A percentile compares a stretch with the other conserved stretches of the same genome.
Evolutionary conservation across 37 sponge, comb jelly and placozoan species (phyloP).

Genomic region (Oscarella lobularis): DNA sequence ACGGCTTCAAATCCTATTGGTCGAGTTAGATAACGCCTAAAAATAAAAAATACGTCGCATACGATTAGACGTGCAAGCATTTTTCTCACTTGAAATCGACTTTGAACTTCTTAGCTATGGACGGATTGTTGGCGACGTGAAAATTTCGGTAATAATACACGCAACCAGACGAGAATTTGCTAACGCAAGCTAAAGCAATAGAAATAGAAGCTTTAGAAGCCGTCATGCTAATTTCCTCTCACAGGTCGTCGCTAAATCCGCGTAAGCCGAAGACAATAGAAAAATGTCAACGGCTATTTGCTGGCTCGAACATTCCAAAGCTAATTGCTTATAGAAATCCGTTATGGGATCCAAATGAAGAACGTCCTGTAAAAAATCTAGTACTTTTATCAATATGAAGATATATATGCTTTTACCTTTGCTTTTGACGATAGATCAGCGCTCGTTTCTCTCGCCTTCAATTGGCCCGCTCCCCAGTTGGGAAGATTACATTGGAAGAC

Average conservation of each 20-base stretch:
- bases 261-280: constrained; percentile 41
- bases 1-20: constrained; percentile 96
- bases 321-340: constrained; percentile 94
- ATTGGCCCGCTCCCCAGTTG: constrained; percentile 55
- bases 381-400: too few species aligned
- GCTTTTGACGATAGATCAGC: not conserved
- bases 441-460: constrained; percentile 19
- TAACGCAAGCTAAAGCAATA: constrained; percentile 60
- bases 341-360: constrained; percentile 50
- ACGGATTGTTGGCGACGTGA: constrained; percentile 25
- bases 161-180: constrained; percentile 86
- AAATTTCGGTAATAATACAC: constrained; percentile 80
- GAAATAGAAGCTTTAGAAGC: too few species aligned
- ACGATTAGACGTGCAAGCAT: too few species aligned
- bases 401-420: too few species aligned
- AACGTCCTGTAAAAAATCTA: too few species aligned
- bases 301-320: constrained; percentile 83
- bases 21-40: constrained; percentile 70
- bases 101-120: constrained; percentile 30
- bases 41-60: too few species aligned
- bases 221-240: not conserved
- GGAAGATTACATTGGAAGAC: constrained; percentile 44
- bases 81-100: constrained; percentile 53
- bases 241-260: constrained; percentile 59
- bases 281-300: constrained; percentile 91